Conservation (phyloP, 2,888 invertebrate genomes). For the Eristalinus sepulchralis region DNA sequence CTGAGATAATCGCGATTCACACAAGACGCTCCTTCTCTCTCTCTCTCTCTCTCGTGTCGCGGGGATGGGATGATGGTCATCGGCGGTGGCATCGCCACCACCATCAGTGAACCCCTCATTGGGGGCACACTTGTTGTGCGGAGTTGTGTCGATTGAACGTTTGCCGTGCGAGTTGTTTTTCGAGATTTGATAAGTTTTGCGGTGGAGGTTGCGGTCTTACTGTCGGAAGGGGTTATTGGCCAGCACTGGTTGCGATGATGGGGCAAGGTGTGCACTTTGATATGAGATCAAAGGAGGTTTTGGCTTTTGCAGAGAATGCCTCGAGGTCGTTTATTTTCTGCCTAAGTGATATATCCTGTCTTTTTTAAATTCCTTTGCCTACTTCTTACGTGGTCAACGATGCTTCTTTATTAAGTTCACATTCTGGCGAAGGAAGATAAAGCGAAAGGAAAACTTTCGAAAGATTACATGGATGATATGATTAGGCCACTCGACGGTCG, state of each 20-base stretch:
- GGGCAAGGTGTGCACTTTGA: neutral
- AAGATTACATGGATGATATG: no score
- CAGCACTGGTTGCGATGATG: neutral
- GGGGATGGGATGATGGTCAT: neutral
- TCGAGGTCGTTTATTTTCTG: no score
- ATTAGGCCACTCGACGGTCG: no score
- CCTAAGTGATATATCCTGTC: no score
- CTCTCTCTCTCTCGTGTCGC: neutral
- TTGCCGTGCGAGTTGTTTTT: neutral
- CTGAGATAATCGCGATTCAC: constrained; percentile 57
- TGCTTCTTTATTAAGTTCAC: no score
- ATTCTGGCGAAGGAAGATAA: no score
- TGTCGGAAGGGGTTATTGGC: neutral
- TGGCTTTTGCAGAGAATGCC: no score
- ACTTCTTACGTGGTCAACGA: no score
- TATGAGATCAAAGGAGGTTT: neutral
- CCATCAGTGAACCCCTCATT: neutral
- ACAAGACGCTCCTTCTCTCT: neutral
- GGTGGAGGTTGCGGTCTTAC: neutral
- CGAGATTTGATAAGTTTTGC: neutral
- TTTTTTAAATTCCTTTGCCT: no score
- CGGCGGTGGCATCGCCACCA: constrained; percentile 1
- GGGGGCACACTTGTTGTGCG: neutral
- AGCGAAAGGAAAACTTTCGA: no score
- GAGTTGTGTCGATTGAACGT: neutral